A percentile compares a stretch with the other conserved stretches of the same genome.
phyloP scores from a whole-genome alignment of 2,888 invertebrate species.

The Aquatica leii region DNA sequence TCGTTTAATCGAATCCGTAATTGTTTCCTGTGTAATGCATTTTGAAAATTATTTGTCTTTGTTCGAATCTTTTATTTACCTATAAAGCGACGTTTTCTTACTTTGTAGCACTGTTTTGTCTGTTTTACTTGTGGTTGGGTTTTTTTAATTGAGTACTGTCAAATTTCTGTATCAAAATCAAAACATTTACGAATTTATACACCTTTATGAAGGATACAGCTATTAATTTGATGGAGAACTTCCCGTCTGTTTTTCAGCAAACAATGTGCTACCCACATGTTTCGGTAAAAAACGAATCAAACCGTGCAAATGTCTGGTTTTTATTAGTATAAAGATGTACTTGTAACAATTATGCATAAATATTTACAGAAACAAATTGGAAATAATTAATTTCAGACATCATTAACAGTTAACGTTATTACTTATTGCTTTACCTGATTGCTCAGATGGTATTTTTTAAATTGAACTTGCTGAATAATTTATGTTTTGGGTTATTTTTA shows the following conservation, averaged over 20 bases:
- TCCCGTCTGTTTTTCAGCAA: neutral
- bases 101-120: too few species aligned
- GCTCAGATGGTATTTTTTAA: conserved; percentile 7
- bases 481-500: conserved; percentile 26
- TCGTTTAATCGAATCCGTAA: too few species aligned
- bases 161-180: too few species aligned
- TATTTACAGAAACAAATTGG: too few species aligned
- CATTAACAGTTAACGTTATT: conserved; percentile 18
- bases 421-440: conserved; percentile 19
- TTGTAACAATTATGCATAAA: neutral
- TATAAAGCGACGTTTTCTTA: too few species aligned
- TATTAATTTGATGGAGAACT: neutral
- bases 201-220: conserved; percentile 2
- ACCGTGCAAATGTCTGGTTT: neutral
- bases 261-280: neutral
- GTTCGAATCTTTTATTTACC: too few species aligned
- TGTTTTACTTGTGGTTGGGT: too few species aligned
- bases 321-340: neutral
- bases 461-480: conserved; percentile 24
- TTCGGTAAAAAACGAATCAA: neutral
- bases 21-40: too few species aligned
- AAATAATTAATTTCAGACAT: too few species aligned
- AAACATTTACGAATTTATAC: too few species aligned
- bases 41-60: too few species aligned
- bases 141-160: too few species aligned